Percentiles rank a stretch among this genome's conserved stretches.
Conservation (phyloP, 2,888 invertebrate genomes). For the Marronus borbonicus region DNA sequence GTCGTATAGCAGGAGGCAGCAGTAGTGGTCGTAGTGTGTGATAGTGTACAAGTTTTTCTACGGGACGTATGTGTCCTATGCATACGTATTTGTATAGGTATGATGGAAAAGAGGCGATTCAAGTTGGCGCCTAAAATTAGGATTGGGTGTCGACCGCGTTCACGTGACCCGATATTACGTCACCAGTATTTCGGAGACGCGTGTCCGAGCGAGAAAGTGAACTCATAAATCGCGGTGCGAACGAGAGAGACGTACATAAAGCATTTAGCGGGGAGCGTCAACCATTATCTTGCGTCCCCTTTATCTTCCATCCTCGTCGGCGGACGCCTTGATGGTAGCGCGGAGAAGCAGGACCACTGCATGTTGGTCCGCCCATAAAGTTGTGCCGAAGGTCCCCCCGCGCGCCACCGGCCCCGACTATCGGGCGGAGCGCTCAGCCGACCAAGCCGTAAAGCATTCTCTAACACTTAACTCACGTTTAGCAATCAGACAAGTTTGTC, state of each 20-base stretch:
- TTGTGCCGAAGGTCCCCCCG: conserved; percentile 62
- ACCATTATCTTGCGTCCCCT: conserved; percentile 71
- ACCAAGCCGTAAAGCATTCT: conserved; percentile 71
- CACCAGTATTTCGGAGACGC: conserved; percentile 66
- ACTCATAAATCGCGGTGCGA: conserved; percentile 70
- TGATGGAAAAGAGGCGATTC: conserved; percentile 53
- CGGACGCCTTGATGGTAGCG: conserved; percentile 56
- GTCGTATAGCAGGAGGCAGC: conserved; percentile 8
- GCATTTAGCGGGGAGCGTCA: conserved; percentile 72
- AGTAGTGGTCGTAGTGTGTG: conserved; percentile 12
- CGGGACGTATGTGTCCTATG: not conserved
- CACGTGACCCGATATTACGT: conserved; percentile 68
- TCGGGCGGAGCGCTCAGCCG: conserved; percentile 67
- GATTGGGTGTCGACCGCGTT: conserved; percentile 67
- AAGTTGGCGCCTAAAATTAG: conserved; percentile 69
- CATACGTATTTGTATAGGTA: not conserved
- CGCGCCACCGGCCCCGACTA: conserved; percentile 59
- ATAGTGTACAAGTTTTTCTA: conserved; percentile 12
- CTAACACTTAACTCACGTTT: conserved; percentile 72
- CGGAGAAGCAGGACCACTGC: conserved; percentile 69
- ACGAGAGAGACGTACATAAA: conserved; percentile 72
- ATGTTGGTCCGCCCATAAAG: conserved; percentile 72
- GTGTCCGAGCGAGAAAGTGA: conserved; percentile 70
- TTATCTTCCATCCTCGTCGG: conserved; percentile 61
- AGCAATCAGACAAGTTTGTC: conserved; percentile 69